Evolutionary conservation across 2,888 invertebrate species (phyloP), one percentile per base, ranked within the genome.

Genomic region (Schrankia costaestrigalis): DNA sequence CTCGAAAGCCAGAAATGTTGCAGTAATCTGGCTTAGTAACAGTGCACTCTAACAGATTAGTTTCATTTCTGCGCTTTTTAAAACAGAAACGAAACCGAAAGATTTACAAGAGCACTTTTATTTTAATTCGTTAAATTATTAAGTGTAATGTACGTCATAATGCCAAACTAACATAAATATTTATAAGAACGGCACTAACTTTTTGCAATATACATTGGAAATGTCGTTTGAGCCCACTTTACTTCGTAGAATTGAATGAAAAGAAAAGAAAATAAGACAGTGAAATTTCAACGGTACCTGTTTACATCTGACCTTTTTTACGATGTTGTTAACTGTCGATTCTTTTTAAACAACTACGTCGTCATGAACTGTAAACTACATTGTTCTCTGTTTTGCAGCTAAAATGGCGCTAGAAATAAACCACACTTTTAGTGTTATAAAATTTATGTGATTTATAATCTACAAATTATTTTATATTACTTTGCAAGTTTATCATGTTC

Each of bases 301-400:
- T 83, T 82, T 77, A 82, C 76, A 70, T 71, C 68, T 63, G 70
- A 73, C 75, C 74, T 79, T 79, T 78, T 85, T 86, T 85, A 86
- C 80, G 84, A 82, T 71, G 82, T 71, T 74, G 83, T 85, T 83
- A 82, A 81, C 83, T 79, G 84, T 83, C 82, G 83, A 80, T 82
- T 84, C 80, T 82, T 84, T 85, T 78, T 82, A 83, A 85, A 86
- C 86, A 85, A 82, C 82, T 82, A 79, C 71, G 73, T 67, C 66
- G 67, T n/a, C n/a, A n/a, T 73, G 68, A 73, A 78, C 71, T 79
- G 80, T 81, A 79, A 81, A 82, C 81, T 79, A 80, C 81, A 82
- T 84, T 83, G 83, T 82, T 78, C 68, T 74, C 51, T 72, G 72
- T 65, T 57, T 54, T 49, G 59, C 58, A 56, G 60, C 63, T 75